phyloP scores from a whole-genome alignment of 2,888 invertebrate genomes.

The Cryptophagus acutangulus region DNA sequence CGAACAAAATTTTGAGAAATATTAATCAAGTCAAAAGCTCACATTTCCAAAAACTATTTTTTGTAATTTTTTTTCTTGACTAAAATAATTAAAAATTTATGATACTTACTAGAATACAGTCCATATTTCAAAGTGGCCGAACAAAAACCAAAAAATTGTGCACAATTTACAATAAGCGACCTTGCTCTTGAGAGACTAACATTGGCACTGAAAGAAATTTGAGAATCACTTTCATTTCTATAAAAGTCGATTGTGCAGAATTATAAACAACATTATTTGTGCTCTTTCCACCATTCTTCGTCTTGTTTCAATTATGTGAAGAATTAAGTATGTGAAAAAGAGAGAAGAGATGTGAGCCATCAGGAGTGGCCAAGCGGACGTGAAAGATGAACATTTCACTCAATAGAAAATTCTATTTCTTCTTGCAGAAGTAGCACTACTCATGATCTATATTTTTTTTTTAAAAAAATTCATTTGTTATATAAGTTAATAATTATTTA shows the following conservation, averaged over 20 bases:
- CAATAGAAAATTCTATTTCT: too few species aligned
- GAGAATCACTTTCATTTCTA: constrained; percentile 43
- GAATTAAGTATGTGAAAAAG: constrained; percentile 13
- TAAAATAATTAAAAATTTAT: constrained; percentile 10
- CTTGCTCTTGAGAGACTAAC: constrained; percentile 36
- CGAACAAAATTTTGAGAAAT: too few species aligned
- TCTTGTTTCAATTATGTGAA: constrained; percentile 21
- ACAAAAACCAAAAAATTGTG: constrained; percentile 10
- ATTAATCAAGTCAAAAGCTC: too few species aligned
- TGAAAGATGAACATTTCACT: too few species aligned
- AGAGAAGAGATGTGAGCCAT: too few species aligned
- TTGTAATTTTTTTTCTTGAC: too few species aligned
- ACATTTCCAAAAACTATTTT: too few species aligned
- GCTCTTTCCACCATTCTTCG: constrained; percentile 23
- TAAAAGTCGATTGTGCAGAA: constrained; percentile 24
- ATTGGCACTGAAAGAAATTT: constrained; percentile 43
- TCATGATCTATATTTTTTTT: too few species aligned
- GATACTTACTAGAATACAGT: constrained; percentile 14
- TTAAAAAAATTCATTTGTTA: too few species aligned
- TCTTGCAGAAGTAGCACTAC: too few species aligned
- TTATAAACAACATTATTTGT: constrained; percentile 16
- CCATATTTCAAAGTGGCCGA: constrained; percentile 10
- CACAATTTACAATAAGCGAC: constrained; percentile 22
- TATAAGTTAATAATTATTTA: too few species aligned
- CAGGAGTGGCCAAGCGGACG: too few species aligned